Base-by-base conservation (phyloP, 2,888 invertebrate species). In the Archaeoteleia sp. region DNA sequence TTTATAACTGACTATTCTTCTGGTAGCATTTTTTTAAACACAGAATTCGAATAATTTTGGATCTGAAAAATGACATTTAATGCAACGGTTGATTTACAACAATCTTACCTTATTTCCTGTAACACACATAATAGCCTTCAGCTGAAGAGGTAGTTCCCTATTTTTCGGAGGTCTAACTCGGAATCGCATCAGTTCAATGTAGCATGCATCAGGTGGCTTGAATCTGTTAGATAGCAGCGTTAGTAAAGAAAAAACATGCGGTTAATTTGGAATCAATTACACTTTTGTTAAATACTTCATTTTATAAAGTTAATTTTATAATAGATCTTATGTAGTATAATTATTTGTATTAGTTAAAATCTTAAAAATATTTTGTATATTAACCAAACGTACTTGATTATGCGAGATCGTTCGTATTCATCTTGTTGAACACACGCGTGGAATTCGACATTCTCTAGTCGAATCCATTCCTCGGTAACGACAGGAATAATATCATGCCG, bases 391-490 rank as follows among this genome's bases (percentile, higher is more conserved):
- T 86, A 95, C 95, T 93, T 95, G 77, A 95, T 94, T 70, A 93
- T 93, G 85, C 93, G 92, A 32, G 93, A 91, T 69, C 89, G 89
- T 70, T 95, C 91, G 85, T 96, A 98, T 77, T 96, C 95, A 66
- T 95, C 93, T 76, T 93, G 93, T 81, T 97, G 94, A 45, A 98
- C 95, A 83, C 95, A 95, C 51, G 93, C 92, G 87, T 98, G 98
- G 86, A 99, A 97, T 86, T 98, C 97, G 0, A 95, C 91, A 42
- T 92, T 90, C 87, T 99, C 98, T 51, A 98, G 90, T 30, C 96
- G 91, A 81, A 99, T 99, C 99, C 99, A 99, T 87, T 99, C 97
- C 87, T 99, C 99, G 0, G 99, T 99, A 67, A 95, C 95, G 10
- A 96, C 96, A 13, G 99, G 98, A 83, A 99, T 97, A 85, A 99